Percentiles rank a stretch among this genome's conserved stretches.
These are phyloP conservation scores for Phrynocephalus vlangalii DNA, from an alignment of 2,797 vertebrate genomes.

Conservation along the genomic window DNA sequence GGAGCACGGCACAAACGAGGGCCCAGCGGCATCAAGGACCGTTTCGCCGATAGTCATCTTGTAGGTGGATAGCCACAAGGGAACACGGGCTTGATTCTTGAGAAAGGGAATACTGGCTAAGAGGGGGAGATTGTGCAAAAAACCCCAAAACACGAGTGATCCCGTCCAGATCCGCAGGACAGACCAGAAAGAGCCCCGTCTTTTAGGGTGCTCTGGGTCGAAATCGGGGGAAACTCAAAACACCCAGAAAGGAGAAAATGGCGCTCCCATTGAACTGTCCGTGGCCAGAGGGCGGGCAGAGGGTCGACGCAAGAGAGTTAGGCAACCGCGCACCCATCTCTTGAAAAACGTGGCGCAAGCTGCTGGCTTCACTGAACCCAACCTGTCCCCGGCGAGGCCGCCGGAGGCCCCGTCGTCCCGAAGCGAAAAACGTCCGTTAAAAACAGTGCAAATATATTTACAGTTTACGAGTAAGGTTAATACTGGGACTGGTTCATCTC, in stretches of 20 bases:
- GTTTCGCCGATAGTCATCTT: too few species aligned
- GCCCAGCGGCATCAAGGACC: too few species aligned
- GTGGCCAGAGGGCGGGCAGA: not conserved
- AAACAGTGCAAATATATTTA: constrained; percentile 79
- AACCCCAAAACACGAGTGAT: too few species aligned
- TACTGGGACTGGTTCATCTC: constrained; percentile 58
- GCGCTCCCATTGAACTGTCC: not conserved
- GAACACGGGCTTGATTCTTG: too few species aligned
- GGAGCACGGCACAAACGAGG: too few species aligned
- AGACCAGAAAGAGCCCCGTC: too few species aligned
- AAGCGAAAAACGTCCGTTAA: constrained; percentile 69
- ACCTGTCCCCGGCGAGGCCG: not conserved
- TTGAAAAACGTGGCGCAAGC: not conserved
- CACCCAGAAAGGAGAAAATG: not conserved
- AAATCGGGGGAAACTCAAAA: not conserved
- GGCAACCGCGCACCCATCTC: not conserved
- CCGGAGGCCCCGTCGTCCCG: constrained; percentile 59
- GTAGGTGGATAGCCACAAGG: too few species aligned
- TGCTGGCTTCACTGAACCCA: not conserved
- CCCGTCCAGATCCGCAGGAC: too few species aligned
- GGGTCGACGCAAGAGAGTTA: not conserved
- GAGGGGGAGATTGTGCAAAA: too few species aligned
- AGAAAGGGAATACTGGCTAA: too few species aligned
- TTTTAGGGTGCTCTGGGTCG: not conserved
- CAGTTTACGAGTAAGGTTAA: constrained; percentile 63